These are phyloP conservation scores for Limnephilus auricula DNA, from an alignment of 2,888 invertebrate species.

Conservation along the genomic window DNA sequence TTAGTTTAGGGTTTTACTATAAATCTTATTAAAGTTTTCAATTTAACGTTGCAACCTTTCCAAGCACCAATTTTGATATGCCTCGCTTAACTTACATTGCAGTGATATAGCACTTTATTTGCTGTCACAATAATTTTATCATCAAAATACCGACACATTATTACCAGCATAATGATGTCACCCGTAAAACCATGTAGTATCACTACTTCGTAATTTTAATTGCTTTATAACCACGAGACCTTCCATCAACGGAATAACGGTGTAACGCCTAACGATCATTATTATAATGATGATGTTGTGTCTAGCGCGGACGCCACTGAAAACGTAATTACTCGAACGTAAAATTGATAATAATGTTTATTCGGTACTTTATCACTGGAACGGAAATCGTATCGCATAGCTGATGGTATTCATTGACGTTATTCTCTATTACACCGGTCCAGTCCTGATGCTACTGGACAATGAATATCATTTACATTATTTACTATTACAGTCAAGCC, in stretches of 20 bases:
- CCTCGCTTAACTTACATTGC: too few relatives aligned
- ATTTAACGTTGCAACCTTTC: too few relatives aligned
- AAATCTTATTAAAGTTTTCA: too few relatives aligned
- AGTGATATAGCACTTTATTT: not conserved
- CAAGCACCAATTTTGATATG: too few relatives aligned
- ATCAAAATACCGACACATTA: not conserved
- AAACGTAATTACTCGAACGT: conserved; percentile 36
- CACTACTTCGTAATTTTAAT: not conserved
- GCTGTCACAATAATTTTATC: not conserved
- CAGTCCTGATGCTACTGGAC: not conserved
- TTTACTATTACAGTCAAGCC: too few relatives aligned
- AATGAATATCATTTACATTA: not conserved
- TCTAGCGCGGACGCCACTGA: not conserved
- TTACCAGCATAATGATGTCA: not conserved
- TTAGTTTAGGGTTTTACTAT: too few relatives aligned
- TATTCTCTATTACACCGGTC: not conserved
- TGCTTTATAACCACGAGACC: not conserved
- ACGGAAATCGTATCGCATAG: not conserved
- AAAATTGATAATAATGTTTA: conserved; percentile 38
- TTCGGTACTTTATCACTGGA: conserved; percentile 36
- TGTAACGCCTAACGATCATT: not conserved
- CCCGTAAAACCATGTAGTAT: not conserved
- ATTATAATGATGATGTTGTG: conserved; percentile 13
- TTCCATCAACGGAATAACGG: not conserved
- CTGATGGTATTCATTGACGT: conserved; percentile 9